Conservation (phyloP, 1,140 invertebrate species). For the Brachionus paranguensis region DNA sequence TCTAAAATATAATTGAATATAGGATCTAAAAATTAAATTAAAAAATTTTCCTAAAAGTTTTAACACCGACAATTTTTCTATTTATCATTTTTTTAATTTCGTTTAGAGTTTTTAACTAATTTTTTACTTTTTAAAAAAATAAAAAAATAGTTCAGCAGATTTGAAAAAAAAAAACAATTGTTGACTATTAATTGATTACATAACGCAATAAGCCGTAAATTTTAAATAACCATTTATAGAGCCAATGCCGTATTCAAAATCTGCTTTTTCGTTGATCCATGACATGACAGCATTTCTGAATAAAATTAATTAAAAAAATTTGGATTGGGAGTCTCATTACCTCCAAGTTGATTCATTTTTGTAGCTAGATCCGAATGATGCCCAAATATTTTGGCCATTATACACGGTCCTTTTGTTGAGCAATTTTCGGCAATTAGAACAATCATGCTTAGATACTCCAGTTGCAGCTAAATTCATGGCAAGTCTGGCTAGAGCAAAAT, state of each 20-base stretch:
- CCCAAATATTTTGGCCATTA: constrained; percentile 14
- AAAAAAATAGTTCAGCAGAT: too few relatives aligned
- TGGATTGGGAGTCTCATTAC: background rate
- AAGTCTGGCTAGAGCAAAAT: constrained; percentile 5
- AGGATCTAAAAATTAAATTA: too few relatives aligned
- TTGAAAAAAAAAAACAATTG: too few relatives aligned
- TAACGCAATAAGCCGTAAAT: too few relatives aligned
- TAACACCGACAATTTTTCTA: too few relatives aligned
- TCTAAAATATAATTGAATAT: too few relatives aligned
- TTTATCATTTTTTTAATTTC: too few relatives aligned
- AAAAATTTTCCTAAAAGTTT: too few relatives aligned
- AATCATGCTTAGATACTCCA: background rate
- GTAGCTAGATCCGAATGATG: background rate
- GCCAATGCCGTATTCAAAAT: constrained; percentile 14
- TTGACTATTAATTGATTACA: too few relatives aligned
- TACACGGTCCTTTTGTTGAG: background rate
- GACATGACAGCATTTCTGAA: background rate
- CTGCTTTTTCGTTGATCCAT: background rate
- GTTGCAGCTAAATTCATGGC: background rate
- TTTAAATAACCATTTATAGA: background rate
- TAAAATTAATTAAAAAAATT: background rate
- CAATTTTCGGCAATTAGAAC: constrained; percentile 8
- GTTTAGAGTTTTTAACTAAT: too few relatives aligned
- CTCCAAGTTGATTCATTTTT: background rate
- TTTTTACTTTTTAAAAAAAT: too few relatives aligned